phyloP scores from a whole-genome alignment of 2,888 invertebrate species.

The Leucoptera coffeella region DNA sequence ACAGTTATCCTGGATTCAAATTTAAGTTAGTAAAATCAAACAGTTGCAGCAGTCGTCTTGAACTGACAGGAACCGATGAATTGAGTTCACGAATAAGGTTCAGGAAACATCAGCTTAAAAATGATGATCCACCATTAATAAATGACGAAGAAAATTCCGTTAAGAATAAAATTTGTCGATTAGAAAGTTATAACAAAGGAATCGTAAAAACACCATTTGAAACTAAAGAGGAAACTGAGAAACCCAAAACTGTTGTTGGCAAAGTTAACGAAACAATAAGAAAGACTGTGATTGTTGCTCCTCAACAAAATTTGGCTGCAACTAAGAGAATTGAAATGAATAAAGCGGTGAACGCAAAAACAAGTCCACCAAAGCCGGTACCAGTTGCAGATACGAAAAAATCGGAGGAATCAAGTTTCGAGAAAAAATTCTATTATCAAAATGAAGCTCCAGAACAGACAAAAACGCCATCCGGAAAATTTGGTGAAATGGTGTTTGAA shows the following conservation, averaged over 20 bases:
- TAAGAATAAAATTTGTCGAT: conserved; percentile 42
- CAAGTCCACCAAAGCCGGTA: conserved; percentile 9
- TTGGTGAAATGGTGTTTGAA: conserved; percentile 82
- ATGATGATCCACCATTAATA: conserved; percentile 36
- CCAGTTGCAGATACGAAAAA: conserved; percentile 10
- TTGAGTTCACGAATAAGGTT: conserved; percentile 39
- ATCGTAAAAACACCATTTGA: conserved; percentile 38
- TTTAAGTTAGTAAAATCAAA: conserved; percentile 81
- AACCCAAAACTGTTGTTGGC: conserved; percentile 10
- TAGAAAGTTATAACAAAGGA: conserved; percentile 45
- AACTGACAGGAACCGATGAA: conserved; percentile 66
- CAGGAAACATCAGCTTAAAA: conserved; percentile 20
- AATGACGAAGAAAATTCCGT: conserved; percentile 43
- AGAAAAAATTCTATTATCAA: conserved; percentile 57
- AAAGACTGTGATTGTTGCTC: conserved; percentile 16
- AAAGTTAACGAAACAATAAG: conserved; percentile 11
- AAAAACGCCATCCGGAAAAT: conserved; percentile 54
- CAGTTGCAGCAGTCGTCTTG: conserved; percentile 77
- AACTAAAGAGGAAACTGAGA: conserved; percentile 18
- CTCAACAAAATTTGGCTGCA: conserved; percentile 9
- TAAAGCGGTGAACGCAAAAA: conserved; percentile 2
- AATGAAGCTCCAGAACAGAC: conserved; percentile 53
- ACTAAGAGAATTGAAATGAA: conserved; percentile 12
- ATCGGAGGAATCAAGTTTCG: conserved; percentile 23
- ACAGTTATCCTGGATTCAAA: conserved; percentile 61